phyloP scores from a whole-genome alignment of 2,113 vertebrate species.

The Chaenocephalus aceratus region DNA sequence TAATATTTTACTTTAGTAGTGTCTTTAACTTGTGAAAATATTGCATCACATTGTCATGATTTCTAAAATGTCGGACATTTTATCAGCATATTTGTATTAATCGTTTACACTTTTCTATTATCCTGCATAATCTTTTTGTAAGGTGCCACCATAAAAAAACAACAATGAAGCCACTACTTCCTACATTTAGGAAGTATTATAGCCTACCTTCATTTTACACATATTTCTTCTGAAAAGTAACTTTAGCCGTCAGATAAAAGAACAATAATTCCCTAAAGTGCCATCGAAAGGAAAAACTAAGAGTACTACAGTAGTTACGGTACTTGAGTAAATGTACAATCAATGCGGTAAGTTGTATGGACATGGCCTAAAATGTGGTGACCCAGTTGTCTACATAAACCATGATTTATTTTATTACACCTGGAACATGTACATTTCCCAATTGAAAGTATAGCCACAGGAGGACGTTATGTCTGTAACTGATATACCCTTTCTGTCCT shows the following conservation, averaged over 20 bases:
- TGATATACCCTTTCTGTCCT: constrained; percentile 24
- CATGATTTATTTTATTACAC: neutral
- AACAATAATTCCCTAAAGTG: neutral
- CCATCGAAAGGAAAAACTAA: too few relatives aligned
- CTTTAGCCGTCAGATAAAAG: neutral
- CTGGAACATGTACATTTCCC: neutral
- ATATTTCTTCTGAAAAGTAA: neutral
- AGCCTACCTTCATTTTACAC: neutral
- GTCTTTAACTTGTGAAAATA: neutral
- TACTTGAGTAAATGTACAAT: neutral
- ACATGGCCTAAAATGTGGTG: neutral
- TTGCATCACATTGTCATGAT: neutral
- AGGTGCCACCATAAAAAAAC: neutral
- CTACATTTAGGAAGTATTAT: neutral
- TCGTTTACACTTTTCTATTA: neutral
- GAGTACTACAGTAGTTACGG: too few relatives aligned
- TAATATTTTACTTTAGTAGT: too few relatives aligned
- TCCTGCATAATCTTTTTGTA: neutral
- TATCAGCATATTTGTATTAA: neutral
- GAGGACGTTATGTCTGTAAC: neutral
- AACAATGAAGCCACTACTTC: neutral
- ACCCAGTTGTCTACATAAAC: neutral
- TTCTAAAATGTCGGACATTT: too few relatives aligned
- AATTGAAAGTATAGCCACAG: neutral
- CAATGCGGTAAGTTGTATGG: neutral